These are phyloP conservation scores for Petrophora chlorosata DNA, from an alignment of 2,888 invertebrate genomes.

Conservation along the genomic window DNA sequence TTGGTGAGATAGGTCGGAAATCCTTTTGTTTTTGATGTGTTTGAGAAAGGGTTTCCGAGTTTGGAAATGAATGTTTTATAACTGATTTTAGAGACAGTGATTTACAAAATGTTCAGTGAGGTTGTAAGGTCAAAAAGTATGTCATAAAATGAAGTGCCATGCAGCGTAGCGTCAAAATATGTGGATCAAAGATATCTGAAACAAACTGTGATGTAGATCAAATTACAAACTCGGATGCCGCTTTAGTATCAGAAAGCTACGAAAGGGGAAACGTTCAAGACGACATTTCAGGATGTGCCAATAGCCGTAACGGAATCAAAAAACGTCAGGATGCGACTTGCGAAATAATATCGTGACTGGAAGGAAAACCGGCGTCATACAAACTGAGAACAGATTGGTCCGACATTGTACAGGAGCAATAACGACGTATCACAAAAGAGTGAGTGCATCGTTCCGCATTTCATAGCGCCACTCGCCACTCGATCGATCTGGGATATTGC, in stretches of 20 bases:
- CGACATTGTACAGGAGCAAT: slow-evolving; percentile 53
- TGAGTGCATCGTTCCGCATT: slow-evolving; percentile 43
- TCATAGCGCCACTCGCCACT: slow-evolving; percentile 3
- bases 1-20: background rate
- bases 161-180: too few relatives aligned
- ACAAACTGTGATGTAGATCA: too few relatives aligned
- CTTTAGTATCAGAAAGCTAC: too few relatives aligned
- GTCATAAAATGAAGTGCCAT: too few relatives aligned
- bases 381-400: slow-evolving; percentile 47
- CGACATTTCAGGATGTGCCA: too few relatives aligned
- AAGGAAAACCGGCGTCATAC: slow-evolving; percentile 46
- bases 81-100: too few relatives aligned
- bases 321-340: slow-evolving; percentile 38
- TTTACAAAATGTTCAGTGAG: too few relatives aligned
- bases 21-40: background rate
- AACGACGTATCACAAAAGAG: slow-evolving; percentile 48
- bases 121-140: too few relatives aligned
- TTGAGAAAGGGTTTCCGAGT: background rate
- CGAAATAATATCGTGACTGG: slow-evolving; percentile 48
- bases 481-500: slow-evolving; percentile 14
- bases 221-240: too few relatives aligned
- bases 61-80: background rate
- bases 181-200: too few relatives aligned
- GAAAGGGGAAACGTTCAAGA: too few relatives aligned
- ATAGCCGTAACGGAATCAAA: slow-evolving; percentile 23